These are phyloP conservation scores for Triplophysa dalaica DNA, from an alignment of 2,113 vertebrate species.

Conservation along the genomic window DNA sequence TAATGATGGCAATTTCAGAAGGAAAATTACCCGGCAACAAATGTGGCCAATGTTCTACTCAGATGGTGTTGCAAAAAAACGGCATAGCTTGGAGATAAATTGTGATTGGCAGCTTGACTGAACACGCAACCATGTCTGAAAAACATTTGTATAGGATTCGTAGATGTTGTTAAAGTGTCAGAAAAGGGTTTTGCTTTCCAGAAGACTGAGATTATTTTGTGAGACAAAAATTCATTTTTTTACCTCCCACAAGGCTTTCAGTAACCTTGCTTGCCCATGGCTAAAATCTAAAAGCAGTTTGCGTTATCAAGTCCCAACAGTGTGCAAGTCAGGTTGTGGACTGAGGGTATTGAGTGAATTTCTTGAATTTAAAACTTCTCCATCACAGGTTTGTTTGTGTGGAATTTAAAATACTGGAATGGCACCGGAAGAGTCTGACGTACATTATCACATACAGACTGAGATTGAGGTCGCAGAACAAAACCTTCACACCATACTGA, in stretches of 20 bases:
- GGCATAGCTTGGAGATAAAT: conserved; percentile 2
- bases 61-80: neutral
- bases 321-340: conserved; percentile 20
- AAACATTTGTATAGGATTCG: neutral
- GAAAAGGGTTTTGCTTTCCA: conserved; percentile 4
- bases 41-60: conserved; percentile 23
- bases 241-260: conserved; percentile 8
- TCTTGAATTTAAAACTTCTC: conserved; percentile 13
- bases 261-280: conserved; percentile 14
- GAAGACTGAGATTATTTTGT: conserved; percentile 21
- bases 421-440: neutral
- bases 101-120: conserved; percentile 41
- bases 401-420: neutral
- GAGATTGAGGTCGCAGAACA: conserved; percentile 23
- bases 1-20: conserved; percentile 49
- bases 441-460: conserved; percentile 17
- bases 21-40: conserved; percentile 44
- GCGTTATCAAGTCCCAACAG: conserved; percentile 16
- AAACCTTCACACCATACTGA: neutral
- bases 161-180: neutral
- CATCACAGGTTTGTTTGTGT: conserved; percentile 4
- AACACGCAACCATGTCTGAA: neutral
- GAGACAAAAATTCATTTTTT: neutral
- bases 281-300: conserved; percentile 30
- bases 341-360: neutral